Base-by-base conservation (phyloP, 1,140 invertebrate species). In the Forficula auricularia region DNA sequence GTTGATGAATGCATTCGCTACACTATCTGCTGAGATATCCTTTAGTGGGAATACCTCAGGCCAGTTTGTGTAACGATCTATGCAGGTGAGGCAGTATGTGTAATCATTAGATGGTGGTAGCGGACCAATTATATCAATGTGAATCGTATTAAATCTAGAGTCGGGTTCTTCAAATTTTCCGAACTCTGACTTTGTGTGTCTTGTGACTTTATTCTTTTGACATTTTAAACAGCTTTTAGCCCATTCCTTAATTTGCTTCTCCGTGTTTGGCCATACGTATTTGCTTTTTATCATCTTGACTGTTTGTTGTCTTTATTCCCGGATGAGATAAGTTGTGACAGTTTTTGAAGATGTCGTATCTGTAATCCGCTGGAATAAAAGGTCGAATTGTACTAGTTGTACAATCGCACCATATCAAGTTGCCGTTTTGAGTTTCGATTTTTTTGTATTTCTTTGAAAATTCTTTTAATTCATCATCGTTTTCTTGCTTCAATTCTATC, bases 41-140 rank as follows among this genome's bases (percentile, higher is more conserved):
- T 40, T 13, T 0, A 66, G 20, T 2, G 64, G 65, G 13, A 61
- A 43, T 2, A 59, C 58, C 51, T 66, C 64, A 0, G 58, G 61
- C 62, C 61, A 71, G n/a, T 59, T 42, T 3, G 66, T 64, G 41
- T 50, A 58, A 16, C 57, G 40, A 46, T 68, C 65, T 0, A 66
- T 59, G 10, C 56, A 51, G 1, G 66, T 68, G 0, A 70, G 44
- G 8, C 55, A 48, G 46, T 65, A 65, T 7, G 50, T 16, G 46
- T 47, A 49, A 4, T 54, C 60, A 7, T 59, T 22, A 3, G 53
- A 56, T 6, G 48, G 32, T 16, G 57, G 53, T 16, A 65, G 46
- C 1, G 58, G 64, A 12, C 58, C 57, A 8, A 65, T 51, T 1
- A 72, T 52, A 50, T 72, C 68, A 0, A 70, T 45, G 48, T 71